These are phyloP conservation scores for Staurois parvus DNA, from an alignment of 2,797 vertebrate genomes.

Conservation along the genomic window DNA sequence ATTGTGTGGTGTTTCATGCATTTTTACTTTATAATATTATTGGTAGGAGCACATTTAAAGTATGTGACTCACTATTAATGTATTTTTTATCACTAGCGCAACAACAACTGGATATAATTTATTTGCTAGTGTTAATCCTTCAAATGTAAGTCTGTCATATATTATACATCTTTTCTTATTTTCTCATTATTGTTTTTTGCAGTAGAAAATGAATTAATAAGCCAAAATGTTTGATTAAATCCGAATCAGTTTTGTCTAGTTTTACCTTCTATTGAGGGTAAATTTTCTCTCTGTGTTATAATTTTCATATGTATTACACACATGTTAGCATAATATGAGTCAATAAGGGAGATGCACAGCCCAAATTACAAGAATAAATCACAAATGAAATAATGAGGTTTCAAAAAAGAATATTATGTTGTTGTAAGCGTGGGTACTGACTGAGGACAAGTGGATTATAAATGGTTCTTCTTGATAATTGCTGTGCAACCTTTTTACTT, in stretches of 20 bases:
- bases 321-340: neutral
- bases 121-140: too few relatives aligned
- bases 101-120: too few relatives aligned
- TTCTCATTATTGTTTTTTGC: neutral
- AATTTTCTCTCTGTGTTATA: neutral
- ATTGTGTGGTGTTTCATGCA: too few relatives aligned
- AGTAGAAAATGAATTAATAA: too few relatives aligned
- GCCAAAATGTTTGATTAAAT: too few relatives aligned
- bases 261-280: neutral
- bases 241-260: too few relatives aligned
- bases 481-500: constrained; percentile 18
- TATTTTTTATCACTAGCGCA: too few relatives aligned
- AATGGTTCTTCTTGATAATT: constrained; percentile 38
- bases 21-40: too few relatives aligned
- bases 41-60: too few relatives aligned
- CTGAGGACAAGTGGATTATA: constrained; percentile 27
- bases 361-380: constrained; percentile 17
- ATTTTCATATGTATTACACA: neutral
- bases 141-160: too few relatives aligned
- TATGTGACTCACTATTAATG: too few relatives aligned
- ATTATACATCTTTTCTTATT: too few relatives aligned
- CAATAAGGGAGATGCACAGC: constrained; percentile 10
- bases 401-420: constrained; percentile 14
- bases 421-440: constrained; percentile 16
- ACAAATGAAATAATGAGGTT: constrained; percentile 8